phyloP scores from a whole-genome alignment of 1,140 invertebrate genomes.

The Belonocnema kinseyi region DNA sequence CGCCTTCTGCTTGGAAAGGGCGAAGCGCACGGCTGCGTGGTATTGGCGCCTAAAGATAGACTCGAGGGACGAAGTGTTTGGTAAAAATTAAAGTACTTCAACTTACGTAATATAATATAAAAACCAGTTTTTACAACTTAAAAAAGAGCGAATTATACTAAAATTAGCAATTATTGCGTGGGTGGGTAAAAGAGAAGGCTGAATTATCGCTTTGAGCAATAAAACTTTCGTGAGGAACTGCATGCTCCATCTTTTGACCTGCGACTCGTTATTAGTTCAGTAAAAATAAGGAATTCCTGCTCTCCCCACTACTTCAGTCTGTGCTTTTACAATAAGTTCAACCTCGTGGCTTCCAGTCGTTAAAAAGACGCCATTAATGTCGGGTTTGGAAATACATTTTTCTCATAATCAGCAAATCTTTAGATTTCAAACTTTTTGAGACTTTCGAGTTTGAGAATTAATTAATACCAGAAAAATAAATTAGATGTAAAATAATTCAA shows the following conservation, averaged over 20 bases:
- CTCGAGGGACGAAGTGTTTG: background rate
- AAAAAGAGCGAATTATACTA: background rate
- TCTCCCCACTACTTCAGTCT: background rate
- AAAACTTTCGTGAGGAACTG: background rate
- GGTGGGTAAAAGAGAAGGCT: slow-evolving; percentile 9
- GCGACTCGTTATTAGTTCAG: background rate
- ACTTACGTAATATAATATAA: background rate
- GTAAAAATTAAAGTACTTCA: background rate
- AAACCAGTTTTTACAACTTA: background rate
- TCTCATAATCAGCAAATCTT: background rate
- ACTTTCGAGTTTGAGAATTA: too few relatives aligned
- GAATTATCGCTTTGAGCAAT: background rate
- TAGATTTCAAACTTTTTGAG: background rate
- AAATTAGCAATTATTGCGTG: background rate
- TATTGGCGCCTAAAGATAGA: background rate
- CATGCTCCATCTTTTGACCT: slow-evolving; percentile 18
- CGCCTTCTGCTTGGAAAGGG: slow-evolving; percentile 38
- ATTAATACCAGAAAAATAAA: too few relatives aligned
- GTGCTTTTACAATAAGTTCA: background rate
- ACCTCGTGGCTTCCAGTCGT: background rate
- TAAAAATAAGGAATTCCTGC: background rate
- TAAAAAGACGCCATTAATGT: background rate
- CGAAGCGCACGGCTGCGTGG: background rate
- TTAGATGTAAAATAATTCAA: too few relatives aligned
- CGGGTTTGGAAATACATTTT: background rate